Evolutionary conservation across 2,888 invertebrate species (phyloP).

Genomic region (Biston stratarius): DNA sequence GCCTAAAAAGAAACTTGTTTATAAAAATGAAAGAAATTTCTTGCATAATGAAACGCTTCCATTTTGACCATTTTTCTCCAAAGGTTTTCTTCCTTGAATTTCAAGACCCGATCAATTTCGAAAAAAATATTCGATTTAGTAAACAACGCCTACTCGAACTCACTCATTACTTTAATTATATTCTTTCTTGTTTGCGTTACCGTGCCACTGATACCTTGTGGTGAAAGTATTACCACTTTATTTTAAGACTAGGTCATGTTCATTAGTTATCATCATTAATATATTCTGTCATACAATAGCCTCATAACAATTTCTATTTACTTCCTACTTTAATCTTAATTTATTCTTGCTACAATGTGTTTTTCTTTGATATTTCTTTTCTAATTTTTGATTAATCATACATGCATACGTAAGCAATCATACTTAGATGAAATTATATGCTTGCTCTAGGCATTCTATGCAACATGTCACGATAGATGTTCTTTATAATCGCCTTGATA

Average conservation of each 20-base stretch:
- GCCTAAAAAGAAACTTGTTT: no score
- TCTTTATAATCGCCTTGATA: no score
- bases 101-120: neutral
- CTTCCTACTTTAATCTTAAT: neutral
- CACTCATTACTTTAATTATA: constrained; percentile 1
- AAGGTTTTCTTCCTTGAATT: neutral
- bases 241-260: constrained; percentile 16
- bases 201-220: constrained; percentile 9
- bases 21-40: no score
- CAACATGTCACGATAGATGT: no score
- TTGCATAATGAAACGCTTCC: no score
- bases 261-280: constrained; percentile 30
- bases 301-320: constrained; percentile 3
- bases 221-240: constrained; percentile 22
- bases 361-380: no score
- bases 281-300: constrained; percentile 13
- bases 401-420: no score
- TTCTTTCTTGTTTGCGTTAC: constrained; percentile 19
- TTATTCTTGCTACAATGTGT: neutral
- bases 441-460: no score
- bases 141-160: neutral
- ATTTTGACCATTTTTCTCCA: no score
- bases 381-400: no score
- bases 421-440: no score
- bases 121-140: constrained; percentile 9